A percentile compares a stretch with the other conserved stretches of the same genome.
Conservation (phyloP, 2,113 vertebrate species). For the Orycteropus afer region DNA sequence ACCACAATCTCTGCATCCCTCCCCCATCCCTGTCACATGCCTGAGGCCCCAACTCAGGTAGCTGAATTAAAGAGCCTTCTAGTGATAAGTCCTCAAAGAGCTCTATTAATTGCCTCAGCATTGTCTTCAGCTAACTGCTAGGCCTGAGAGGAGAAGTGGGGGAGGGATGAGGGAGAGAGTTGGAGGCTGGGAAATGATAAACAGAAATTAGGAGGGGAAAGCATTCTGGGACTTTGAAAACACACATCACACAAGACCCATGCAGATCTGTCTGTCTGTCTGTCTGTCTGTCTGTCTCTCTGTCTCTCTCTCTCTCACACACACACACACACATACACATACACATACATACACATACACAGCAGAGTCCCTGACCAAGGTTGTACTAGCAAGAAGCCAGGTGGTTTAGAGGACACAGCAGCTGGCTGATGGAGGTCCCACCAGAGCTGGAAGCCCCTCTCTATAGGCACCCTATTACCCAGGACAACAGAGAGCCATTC, state of each 20-base stretch:
- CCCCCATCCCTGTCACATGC: conserved; percentile 34
- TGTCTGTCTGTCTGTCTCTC: not conserved
- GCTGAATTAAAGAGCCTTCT: conserved; percentile 42
- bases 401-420: not conserved
- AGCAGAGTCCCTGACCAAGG: not conserved
- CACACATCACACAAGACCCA: not conserved
- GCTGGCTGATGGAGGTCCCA: not conserved
- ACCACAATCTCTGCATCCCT: conserved; percentile 78
- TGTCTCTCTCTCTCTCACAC: not conserved
- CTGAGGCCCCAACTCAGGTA: not conserved
- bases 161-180: no score
- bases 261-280: not conserved
- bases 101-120: not conserved
- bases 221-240: not conserved
- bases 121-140: not conserved
- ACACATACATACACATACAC: not conserved
- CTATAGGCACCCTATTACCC: not conserved
- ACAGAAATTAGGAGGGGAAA: not conserved
- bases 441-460: not conserved
- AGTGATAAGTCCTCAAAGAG: not conserved
- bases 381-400: not conserved
- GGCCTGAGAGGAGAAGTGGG: not conserved
- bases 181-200: not conserved
- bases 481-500: not conserved
- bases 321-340: not conserved